phyloP scores from a whole-genome alignment of 2,797 vertebrate genomes.

The Anguilla marmorata region DNA sequence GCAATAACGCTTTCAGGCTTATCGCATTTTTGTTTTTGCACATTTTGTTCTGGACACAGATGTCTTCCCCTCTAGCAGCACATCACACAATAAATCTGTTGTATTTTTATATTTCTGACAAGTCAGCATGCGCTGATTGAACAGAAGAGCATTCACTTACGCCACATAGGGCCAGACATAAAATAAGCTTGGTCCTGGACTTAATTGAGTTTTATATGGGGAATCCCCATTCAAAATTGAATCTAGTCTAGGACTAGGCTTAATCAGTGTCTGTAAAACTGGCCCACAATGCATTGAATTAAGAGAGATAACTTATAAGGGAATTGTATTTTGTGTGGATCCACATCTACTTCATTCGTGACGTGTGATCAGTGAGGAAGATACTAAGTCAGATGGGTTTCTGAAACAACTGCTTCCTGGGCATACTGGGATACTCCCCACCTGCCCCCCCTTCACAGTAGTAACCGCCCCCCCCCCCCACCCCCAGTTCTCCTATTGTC shows the following conservation, averaged over 20 bases:
- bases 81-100: not conserved
- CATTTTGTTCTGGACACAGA: conserved; percentile 20
- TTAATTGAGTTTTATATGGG: no score
- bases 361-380: not conserved
- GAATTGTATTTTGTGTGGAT: not conserved
- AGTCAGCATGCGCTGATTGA: not conserved
- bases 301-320: not conserved
- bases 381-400: not conserved
- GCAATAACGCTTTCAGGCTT: conserved; percentile 12
- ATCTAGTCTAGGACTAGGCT: no score
- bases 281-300: not conserved
- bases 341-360: not conserved
- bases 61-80: conserved; percentile 5
- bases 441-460: not conserved
- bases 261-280: no score
- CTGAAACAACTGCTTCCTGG: not conserved
- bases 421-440: not conserved
- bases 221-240: no score
- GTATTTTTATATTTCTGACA: not conserved
- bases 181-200: no score
- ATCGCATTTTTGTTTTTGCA: conserved; percentile 25
- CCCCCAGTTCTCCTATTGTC: conserved; percentile 5
- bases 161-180: no score
- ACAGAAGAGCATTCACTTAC: not conserved
- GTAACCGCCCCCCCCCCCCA: not conserved